phyloP scores from a whole-genome alignment of 2,888 invertebrate genomes.

The Metallyticus violacea region DNA sequence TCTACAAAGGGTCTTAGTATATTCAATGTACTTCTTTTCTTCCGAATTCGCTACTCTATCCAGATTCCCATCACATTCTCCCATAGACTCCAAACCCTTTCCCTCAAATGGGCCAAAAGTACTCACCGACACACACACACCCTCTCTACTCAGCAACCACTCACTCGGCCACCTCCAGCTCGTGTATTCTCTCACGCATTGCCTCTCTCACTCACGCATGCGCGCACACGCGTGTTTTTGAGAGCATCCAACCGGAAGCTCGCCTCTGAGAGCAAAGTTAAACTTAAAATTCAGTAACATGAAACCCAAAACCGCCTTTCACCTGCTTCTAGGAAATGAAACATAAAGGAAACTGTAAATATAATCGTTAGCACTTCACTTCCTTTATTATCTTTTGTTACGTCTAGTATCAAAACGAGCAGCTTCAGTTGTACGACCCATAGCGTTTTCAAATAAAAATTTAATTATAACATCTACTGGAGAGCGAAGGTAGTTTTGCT shows the following conservation, averaged over 20 bases:
- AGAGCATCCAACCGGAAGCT: background rate
- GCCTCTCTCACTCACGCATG: background rate
- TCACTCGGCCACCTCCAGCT: too few relatives aligned
- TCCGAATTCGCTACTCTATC: background rate
- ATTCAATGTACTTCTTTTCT: background rate
- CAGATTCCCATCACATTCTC: background rate
- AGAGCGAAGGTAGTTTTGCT: too few relatives aligned
- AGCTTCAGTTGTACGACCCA: too few relatives aligned
- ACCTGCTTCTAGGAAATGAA: background rate
- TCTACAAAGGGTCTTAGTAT: too few relatives aligned
- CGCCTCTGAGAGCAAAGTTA: background rate
- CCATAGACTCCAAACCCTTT: background rate
- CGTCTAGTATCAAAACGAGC: too few relatives aligned
- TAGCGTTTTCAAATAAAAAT: too few relatives aligned
- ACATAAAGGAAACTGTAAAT: background rate
- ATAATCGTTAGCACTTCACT: background rate
- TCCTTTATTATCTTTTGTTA: too few relatives aligned
- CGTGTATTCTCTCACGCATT: background rate
- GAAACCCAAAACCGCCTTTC: background rate
- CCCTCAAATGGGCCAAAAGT: background rate
- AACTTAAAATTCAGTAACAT: too few relatives aligned
- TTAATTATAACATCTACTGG: too few relatives aligned
- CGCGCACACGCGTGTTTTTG: background rate
- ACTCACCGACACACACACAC: background rate
- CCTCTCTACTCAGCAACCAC: background rate